A percentile compares a stretch with the other conserved stretches of the same genome.
Evolutionary conservation across 2,797 vertebrate genomes (phyloP).

Genomic region (Podargus strigoides): DNA sequence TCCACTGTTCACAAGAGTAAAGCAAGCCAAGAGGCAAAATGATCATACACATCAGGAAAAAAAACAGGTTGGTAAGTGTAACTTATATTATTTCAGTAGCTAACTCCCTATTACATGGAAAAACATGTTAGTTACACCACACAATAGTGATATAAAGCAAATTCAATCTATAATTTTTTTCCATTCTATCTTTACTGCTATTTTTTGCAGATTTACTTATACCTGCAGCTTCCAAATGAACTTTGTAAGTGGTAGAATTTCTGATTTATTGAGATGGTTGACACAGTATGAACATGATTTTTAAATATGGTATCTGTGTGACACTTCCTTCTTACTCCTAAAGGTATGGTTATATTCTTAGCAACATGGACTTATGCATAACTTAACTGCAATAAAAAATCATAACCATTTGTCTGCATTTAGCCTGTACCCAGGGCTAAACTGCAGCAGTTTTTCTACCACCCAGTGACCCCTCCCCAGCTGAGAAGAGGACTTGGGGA

Average conservation of each 20-base stretch:
- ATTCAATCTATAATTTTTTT: background rate
- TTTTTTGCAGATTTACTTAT: background rate
- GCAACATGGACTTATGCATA: background rate
- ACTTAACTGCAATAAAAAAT: background rate
- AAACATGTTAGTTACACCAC: background rate
- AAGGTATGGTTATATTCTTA: background rate
- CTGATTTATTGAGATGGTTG: background rate
- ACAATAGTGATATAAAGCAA: background rate
- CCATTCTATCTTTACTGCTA: background rate
- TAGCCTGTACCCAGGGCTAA: no score
- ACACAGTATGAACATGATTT: background rate
- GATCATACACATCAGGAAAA: background rate
- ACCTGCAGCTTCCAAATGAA: background rate
- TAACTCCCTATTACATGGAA: background rate
- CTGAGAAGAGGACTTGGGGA: no score
- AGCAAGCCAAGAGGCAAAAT: background rate
- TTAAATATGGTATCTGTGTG: background rate
- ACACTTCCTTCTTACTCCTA: background rate
- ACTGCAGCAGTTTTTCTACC: no score
- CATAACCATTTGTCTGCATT: no score
- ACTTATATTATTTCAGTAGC: background rate
- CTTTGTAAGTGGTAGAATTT: background rate
- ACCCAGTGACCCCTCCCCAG: no score
- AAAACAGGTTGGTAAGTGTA: background rate
- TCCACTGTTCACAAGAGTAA: background rate